These are phyloP conservation scores for Pilophorus perplexus DNA, from an alignment of 2,888 invertebrate genomes.

Conservation along the genomic window DNA sequence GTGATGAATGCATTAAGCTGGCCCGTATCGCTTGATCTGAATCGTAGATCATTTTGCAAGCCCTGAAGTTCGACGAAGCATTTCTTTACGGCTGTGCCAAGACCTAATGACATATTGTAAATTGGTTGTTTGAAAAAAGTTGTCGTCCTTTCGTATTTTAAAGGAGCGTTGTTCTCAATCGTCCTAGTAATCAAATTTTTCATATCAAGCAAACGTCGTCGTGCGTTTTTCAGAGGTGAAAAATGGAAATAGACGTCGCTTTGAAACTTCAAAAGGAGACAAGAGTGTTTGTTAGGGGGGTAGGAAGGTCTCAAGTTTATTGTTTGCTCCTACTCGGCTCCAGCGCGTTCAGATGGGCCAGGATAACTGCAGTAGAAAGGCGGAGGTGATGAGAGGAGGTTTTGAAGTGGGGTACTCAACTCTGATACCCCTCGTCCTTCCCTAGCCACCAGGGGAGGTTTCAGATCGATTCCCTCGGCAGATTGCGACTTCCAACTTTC, in stretches of 20 bases:
- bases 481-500: slow-evolving; percentile 23
- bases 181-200: too few relatives aligned
- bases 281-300: slow-evolving; percentile 22
- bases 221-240: slow-evolving; percentile 6
- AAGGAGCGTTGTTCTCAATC: too few relatives aligned
- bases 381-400: slow-evolving; percentile 27
- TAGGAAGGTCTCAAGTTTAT: slow-evolving; percentile 19
- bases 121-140: too few relatives aligned
- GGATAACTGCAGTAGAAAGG: slow-evolving; percentile 18
- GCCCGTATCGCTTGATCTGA: too few relatives aligned
- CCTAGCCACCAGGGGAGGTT: not conserved
- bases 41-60: too few relatives aligned
- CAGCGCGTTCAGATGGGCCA: slow-evolving; percentile 11
- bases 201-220: too few relatives aligned
- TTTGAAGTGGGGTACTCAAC: slow-evolving; percentile 30
- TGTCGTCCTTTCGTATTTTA: too few relatives aligned
- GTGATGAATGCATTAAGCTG: too few relatives aligned
- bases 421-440: slow-evolving; percentile 11
- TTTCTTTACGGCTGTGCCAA: too few relatives aligned
- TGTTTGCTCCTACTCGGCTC: slow-evolving; percentile 26
- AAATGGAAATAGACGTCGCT: slow-evolving; percentile 12
- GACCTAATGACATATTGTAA: too few relatives aligned
- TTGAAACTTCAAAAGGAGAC: slow-evolving; percentile 27
- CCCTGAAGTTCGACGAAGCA: too few relatives aligned
- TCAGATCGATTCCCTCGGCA: slow-evolving; percentile 21